Conservation (phyloP, 2,797 vertebrate species). For the Eospalax fontanierii region DNA sequence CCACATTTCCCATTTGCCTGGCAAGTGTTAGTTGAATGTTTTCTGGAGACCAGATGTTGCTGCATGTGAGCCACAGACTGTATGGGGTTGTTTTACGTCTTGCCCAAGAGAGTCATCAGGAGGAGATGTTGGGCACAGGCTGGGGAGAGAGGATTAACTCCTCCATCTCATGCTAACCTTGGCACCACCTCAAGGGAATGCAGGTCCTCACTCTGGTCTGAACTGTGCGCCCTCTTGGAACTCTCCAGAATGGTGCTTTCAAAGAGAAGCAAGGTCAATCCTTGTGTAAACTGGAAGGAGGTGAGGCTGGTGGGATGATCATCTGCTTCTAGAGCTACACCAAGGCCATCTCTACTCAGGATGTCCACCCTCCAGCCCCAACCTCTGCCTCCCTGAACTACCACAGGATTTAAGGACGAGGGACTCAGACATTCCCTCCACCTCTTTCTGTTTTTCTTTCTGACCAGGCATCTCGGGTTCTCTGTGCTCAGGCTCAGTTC, state of each 20-base stretch:
- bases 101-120: neutral
- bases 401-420: no score
- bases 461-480: neutral
- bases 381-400: no score
- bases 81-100: neutral
- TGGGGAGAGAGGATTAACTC: neutral
- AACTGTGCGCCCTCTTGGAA: neutral
- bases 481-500: neutral
- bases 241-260: neutral
- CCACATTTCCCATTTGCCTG: neutral
- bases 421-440: no score
- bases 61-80: neutral
- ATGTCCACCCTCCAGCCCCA: no score
- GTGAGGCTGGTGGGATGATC: no score
- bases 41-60: slow-evolving; percentile 55
- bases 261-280: no score
- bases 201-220: neutral
- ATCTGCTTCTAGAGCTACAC: no score
- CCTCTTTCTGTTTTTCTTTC: no score
- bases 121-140: neutral
- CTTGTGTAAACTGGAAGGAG: no score
- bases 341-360: no score
- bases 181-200: neutral
- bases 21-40: neutral
- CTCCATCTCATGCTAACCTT: neutral